Evolutionary conservation across 2,113 vertebrate species (phyloP).

Genomic region (Sebastes fasciatus): DNA sequence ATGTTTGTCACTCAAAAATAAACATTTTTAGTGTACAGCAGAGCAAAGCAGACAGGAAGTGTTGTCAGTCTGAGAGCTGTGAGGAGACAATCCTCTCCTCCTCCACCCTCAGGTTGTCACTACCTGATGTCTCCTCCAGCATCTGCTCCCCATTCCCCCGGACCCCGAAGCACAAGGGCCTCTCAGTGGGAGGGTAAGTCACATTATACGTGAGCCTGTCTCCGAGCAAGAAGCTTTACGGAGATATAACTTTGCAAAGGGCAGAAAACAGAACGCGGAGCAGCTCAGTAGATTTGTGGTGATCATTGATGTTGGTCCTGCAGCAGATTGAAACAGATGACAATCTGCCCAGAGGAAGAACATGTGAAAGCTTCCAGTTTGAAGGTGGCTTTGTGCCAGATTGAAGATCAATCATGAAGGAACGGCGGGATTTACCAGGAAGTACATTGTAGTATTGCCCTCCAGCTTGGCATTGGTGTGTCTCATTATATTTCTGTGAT

Average conservation of each 20-base stretch:
- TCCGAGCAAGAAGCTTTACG: constrained; percentile 51
- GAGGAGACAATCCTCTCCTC: constrained; percentile 20
- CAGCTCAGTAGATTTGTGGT: constrained; percentile 49
- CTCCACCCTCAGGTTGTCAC: constrained; percentile 10
- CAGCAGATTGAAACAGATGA: constrained; percentile 10
- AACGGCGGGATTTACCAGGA: constrained; percentile 24
- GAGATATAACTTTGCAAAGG: constrained; percentile 53
- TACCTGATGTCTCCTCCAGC: constrained; percentile 52
- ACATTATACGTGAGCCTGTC: constrained; percentile 49
- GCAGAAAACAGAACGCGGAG: constrained; percentile 44
- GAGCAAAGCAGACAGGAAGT: constrained; percentile 4
- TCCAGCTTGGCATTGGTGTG: constrained; percentile 20
- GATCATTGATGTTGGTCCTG: constrained; percentile 11
- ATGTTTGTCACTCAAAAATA: too few relatives aligned
- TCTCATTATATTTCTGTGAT: constrained; percentile 7
- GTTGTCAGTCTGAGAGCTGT: constrained; percentile 8
- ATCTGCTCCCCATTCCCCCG: constrained; percentile 61
- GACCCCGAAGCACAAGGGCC: constrained; percentile 38
- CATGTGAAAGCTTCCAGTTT: constrained; percentile 49
- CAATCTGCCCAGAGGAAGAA: constrained; percentile 51
- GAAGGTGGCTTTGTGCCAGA: constrained; percentile 38
- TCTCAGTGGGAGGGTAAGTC: constrained; percentile 64
- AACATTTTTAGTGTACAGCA: too few relatives aligned
- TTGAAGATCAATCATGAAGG: constrained; percentile 35
- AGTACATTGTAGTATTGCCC: constrained; percentile 15